Evolutionary conservation across 2,113 vertebrate species (phyloP).

Genomic region (Ploceus nigricollis): DNA sequence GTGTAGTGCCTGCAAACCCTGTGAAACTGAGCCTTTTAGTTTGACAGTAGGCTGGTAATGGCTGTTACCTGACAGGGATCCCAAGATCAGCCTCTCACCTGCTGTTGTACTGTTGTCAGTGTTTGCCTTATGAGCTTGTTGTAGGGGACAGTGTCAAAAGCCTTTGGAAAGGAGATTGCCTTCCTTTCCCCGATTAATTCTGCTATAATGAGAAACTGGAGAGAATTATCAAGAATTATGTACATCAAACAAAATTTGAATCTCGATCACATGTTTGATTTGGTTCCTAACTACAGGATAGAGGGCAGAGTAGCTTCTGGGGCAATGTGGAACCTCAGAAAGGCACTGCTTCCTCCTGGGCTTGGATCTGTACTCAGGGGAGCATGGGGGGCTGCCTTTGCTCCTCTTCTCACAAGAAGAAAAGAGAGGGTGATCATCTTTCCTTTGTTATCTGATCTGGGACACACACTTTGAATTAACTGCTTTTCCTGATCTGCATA

Average conservation of each 20-base stretch:
- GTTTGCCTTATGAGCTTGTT: neutral
- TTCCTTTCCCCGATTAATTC: neutral
- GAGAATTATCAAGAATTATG: neutral
- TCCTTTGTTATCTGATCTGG: neutral
- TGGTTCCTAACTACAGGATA: neutral
- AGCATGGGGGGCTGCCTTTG: neutral
- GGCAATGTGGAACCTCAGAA: neutral
- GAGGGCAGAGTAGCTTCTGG: neutral
- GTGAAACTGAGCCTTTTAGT: neutral
- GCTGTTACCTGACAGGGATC: neutral
- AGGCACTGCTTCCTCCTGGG: neutral
- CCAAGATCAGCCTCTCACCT: neutral
- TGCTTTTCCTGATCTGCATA: neutral
- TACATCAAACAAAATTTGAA: neutral
- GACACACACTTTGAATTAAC: neutral
- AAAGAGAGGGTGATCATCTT: neutral
- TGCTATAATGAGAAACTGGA: neutral
- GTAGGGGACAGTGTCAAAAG: neutral
- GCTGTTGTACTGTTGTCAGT: neutral
- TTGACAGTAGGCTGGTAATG: neutral
- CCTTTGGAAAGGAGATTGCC: neutral
- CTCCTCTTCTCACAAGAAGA: neutral
- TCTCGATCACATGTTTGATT: neutral
- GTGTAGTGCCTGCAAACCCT: neutral
- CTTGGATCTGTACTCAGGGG: neutral